Evolutionary conservation across 2,113 vertebrate species (phyloP), one percentile per base, ranked within the genome.

Genomic region (Scomber japonicus): DNA sequence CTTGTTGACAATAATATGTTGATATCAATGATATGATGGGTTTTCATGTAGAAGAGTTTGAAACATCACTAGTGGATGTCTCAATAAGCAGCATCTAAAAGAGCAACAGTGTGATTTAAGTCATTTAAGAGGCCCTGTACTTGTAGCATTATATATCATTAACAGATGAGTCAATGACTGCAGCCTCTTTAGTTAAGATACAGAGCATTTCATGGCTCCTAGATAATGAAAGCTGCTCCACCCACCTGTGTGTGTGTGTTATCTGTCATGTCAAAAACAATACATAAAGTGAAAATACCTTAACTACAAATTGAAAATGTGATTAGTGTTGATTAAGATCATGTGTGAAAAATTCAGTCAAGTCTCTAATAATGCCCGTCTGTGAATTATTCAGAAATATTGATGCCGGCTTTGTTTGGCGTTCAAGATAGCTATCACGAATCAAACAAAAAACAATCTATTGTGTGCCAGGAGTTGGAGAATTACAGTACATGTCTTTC

Each of bases 331-430:
- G 80, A 83, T 84, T 73, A 75, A 69, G 57, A 80, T 71, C 67
- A 55, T 30, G 62, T 56, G 60, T 59, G 75, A 72, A 74, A 69
- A 79, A 62, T 61, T 61, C 50, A 63, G 63, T 60, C 30, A 51
- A 62, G 44, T 49, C n/a, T 53, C 49, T 72, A 80, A 72, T 3
- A 7, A 13, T n/a, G 48, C 76, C 69, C 62, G 53, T 51, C 49
- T 21, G 54, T 50, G 63, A 78, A 74, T 83, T 68, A 62, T 61
- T n/a, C 65, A 78, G 31, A 78, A 67, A 81, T 62, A 80, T 74
- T 21, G 75, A 83, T 30, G 50, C 12, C 0, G 49, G 68, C 57
- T 71, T 75, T 75, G 74, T 81, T 81, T 71, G 57, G 53, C 63
- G 62, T 31, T 66, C n/a, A 44, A 70, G 78, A 85, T 81, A 78